Base-by-base conservation (phyloP, 1,140 invertebrate genomes). In the Drosophila nigrodunni region DNA sequence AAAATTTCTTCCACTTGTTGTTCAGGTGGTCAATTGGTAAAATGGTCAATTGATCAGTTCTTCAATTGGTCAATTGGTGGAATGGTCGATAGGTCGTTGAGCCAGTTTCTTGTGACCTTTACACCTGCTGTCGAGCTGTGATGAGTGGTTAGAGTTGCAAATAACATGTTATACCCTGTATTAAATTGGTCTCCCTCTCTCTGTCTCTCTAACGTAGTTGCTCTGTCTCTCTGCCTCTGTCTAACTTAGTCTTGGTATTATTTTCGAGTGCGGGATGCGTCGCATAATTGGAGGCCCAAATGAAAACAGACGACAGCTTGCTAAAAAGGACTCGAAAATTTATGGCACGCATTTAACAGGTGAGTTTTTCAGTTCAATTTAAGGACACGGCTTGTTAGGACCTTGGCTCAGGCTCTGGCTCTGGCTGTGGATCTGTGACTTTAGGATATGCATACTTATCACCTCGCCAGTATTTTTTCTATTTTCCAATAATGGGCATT, bases 301-400 rank as follows among this genome's bases (percentile, higher is more conserved):
- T 39, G 52, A 67, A 55, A 25, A 59, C 37, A 57, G 58, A 30
- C 8, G 34, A 8, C 15, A 44, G 43, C 58, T 54, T 73, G 64
- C 59, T 70, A 75, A 76, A 41, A 9, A 21, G 34, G 7, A 43
- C 41, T 35, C 7, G 35, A 30, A 35, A 18, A 64, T 37, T 64
- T 54, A 68, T 82, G 74, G 64, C 49, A 76, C 10, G 65, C 58
- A 58, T n/a, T 30, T 55, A 87, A 87, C 82, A 87, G 82, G 83
- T 87, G 82, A 88, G 50, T 46, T 76, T 68, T 65, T 8, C 3
- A 30, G 21, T 57, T 11, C 15, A 41, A 3, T 49, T 25, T 43
- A 76, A 55, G 82, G 82, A 79, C 50, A 86, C 67, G 82, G 71
- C 75, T 79, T 62, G 82, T 79, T 87, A 87, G 76, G 76, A 62